phyloP scores from a whole-genome alignment of 2,888 invertebrate genomes.

The Amblyjoppa proteus region DNA sequence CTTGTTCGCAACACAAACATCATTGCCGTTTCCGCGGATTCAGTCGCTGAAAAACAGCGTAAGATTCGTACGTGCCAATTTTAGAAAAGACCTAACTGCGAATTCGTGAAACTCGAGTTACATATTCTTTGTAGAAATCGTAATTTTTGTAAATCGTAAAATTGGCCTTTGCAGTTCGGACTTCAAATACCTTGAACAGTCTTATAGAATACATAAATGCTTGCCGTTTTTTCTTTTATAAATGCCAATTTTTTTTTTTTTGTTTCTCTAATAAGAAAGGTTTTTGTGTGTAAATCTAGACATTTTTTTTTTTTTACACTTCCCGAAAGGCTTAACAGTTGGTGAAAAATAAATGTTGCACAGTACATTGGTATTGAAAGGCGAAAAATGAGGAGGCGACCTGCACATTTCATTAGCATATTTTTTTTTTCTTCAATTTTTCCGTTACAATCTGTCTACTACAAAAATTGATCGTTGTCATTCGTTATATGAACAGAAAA shows the following conservation, averaged over 20 bases:
- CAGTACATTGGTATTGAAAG: not conserved
- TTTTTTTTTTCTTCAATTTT: constrained; percentile 66
- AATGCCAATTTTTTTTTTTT: not conserved
- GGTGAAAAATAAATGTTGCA: not conserved
- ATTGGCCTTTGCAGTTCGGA: too few relatives aligned
- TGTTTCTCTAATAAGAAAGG: not conserved
- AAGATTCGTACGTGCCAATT: too few relatives aligned
- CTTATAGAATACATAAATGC: not conserved
- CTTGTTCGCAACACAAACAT: not conserved
- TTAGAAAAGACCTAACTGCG: too few relatives aligned
- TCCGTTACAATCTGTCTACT: constrained; percentile 25
- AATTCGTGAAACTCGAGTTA: too few relatives aligned
- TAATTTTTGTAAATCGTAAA: too few relatives aligned
- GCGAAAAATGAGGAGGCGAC: constrained; percentile 50
- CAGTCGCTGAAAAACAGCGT: not conserved
- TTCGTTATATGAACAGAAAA: constrained; percentile 86
- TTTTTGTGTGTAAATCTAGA: not conserved
- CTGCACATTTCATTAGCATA: constrained; percentile 65
- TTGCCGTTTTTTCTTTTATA: not conserved
- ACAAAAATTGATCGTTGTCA: constrained; percentile 14
- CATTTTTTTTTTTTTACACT: not conserved
- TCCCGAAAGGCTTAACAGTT: not conserved
- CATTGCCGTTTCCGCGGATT: not conserved
- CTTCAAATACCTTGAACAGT: not conserved
- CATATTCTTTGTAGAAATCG: too few relatives aligned